Conservation (phyloP, 2,888 invertebrate species). For the Hofmannophila pseudospretella region DNA sequence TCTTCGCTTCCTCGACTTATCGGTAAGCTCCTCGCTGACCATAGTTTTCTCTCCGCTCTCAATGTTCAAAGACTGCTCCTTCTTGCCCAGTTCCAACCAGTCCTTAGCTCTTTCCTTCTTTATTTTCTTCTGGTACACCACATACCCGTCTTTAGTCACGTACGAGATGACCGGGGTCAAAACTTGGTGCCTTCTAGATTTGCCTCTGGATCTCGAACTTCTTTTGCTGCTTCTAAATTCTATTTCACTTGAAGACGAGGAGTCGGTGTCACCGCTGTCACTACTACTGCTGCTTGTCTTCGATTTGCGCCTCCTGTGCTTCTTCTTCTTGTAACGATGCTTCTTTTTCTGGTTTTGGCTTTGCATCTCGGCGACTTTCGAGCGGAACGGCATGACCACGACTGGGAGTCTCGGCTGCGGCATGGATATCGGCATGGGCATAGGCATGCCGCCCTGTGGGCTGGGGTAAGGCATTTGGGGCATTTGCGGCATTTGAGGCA, state of each 20-base stretch:
- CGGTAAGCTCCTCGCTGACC: neutral
- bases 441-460: slow-evolving; percentile 16
- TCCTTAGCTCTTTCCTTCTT: slow-evolving; percentile 54
- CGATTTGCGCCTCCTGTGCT: neutral
- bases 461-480: slow-evolving; percentile 15
- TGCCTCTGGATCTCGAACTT: slow-evolving; percentile 1
- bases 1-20: neutral
- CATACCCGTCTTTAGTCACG: slow-evolving; percentile 57
- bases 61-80: neutral
- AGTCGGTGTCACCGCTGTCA: slow-evolving; percentile 16
- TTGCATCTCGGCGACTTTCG: slow-evolving; percentile 21
- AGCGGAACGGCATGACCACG: slow-evolving; percentile 56
- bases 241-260: slow-evolving; percentile 13
- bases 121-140: slow-evolving; percentile 62
- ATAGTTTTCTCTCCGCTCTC: neutral
- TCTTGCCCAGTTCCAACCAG: slow-evolving; percentile 38
- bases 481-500: slow-evolving; percentile 27
- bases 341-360: slow-evolving; percentile 24
- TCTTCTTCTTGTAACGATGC: slow-evolving; percentile 18
- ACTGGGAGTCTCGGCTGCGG: slow-evolving; percentile 43
- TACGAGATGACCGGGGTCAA: slow-evolving; percentile 64
- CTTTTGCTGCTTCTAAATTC: neutral
- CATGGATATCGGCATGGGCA: slow-evolving; percentile 15
- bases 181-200: slow-evolving; percentile 30
- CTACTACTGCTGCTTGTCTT: neutral